phyloP scores from a whole-genome alignment of 1,140 invertebrate genomes.

The Ectropis grisescens region DNA sequence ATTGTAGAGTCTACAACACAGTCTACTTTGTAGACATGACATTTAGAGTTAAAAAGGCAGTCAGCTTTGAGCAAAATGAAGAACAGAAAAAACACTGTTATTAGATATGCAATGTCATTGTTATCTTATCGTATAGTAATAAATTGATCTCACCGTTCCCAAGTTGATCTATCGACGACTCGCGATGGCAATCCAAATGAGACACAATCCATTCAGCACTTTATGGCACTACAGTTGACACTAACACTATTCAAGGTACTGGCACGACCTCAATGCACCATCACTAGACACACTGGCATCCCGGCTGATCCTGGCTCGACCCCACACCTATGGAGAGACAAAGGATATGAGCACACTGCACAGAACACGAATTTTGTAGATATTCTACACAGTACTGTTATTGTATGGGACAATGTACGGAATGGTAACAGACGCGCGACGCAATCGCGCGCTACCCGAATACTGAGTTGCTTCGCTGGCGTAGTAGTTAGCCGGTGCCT shows the following conservation, averaged over 20 bases:
- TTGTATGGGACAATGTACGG: conserved; percentile 9
- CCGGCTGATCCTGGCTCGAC: conserved; percentile 28
- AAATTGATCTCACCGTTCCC: conserved; percentile 38
- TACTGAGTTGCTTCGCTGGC: conserved; percentile 33
- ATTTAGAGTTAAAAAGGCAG: no score
- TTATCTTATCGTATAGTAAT: no score
- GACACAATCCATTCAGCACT: conserved; percentile 66
- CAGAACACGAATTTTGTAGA: conserved; percentile 28
- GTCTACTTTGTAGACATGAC: no score
- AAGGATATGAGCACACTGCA: conserved; percentile 39
- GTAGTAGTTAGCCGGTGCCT: conserved; percentile 7
- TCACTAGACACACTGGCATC: conserved; percentile 60
- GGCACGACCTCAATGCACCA: conserved; percentile 53
- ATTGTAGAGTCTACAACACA: no score
- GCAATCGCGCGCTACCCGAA: conserved; percentile 46
- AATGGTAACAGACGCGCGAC: conserved; percentile 35
- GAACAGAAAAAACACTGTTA: no score
- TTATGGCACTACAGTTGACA: conserved; percentile 59
- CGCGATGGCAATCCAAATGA: conserved; percentile 61
- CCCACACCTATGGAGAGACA: conserved; percentile 52
- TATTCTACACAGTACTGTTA: conserved; percentile 17
- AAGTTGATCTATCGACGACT: conserved; percentile 54
- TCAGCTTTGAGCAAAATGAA: no score
- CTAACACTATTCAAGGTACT: conserved; percentile 49
- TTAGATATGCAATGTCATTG: no score